Evolutionary conservation across 2,888 invertebrate genomes (phyloP).

Genomic region (Drosophila acutilabella): DNA sequence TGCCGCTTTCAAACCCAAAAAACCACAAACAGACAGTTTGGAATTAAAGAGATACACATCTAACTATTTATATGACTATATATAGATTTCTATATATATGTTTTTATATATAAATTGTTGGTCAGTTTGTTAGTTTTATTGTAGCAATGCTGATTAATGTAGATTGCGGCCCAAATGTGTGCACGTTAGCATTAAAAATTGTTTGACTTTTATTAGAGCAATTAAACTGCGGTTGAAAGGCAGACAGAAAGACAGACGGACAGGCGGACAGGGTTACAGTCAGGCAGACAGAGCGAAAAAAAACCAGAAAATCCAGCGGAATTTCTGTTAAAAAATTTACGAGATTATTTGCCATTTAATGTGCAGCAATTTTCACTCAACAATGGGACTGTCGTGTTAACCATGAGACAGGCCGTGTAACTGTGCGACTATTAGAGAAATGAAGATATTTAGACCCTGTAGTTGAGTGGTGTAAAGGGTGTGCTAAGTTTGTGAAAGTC

Average conservation of each 20-base stretch:
- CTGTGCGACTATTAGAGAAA: slow-evolving; percentile 49
- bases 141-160: slow-evolving; percentile 72
- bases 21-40: slow-evolving; percentile 62
- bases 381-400: slow-evolving; percentile 42
- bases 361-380: slow-evolving; percentile 74
- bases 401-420: slow-evolving; percentile 44
- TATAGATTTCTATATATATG: slow-evolving; percentile 21
- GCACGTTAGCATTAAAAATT: slow-evolving; percentile 75
- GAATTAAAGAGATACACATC: slow-evolving; percentile 55
- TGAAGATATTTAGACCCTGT: slow-evolving; percentile 39
- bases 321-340: slow-evolving; percentile 13
- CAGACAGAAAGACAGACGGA: slow-evolving; percentile 8
- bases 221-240: slow-evolving; percentile 72
- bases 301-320: slow-evolving; percentile 18
- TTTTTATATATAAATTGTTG: slow-evolving; percentile 2
- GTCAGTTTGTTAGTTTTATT: slow-evolving; percentile 27
- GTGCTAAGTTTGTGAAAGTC: not conserved
- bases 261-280: not conserved
- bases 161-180: slow-evolving; percentile 71
- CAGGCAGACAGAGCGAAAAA: slow-evolving; percentile 8
- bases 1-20: slow-evolving; percentile 48
- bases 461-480: not conserved
- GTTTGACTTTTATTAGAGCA: slow-evolving; percentile 72
- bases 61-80: slow-evolving; percentile 21
- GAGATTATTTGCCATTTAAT: slow-evolving; percentile 67